A percentile compares a stretch with the other conserved stretches of the same genome.
These are phyloP conservation scores for Drosophila tanythrix DNA, from an alignment of 2,888 invertebrate genomes.

Conservation along the genomic window DNA sequence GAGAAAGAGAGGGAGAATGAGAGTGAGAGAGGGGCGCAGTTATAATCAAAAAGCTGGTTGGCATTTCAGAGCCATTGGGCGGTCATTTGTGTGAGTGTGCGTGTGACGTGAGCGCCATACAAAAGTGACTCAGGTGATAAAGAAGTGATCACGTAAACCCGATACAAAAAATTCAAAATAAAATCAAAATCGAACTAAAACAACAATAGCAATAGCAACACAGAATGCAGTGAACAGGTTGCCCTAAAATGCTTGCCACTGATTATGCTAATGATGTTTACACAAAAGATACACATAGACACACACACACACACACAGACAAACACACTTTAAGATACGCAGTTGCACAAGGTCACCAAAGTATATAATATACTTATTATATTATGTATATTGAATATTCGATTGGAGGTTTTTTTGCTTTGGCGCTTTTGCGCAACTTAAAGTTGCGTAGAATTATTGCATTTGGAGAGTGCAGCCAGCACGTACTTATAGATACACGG, in stretches of 20 bases:
- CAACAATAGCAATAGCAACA: constrained; percentile 3
- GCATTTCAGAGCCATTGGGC: constrained; percentile 53
- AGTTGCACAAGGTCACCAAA: constrained; percentile 52
- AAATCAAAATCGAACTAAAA: background rate
- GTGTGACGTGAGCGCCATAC: constrained; percentile 70
- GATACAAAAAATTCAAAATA: constrained; percentile 32
- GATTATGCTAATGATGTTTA: constrained; percentile 64
- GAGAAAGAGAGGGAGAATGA: constrained; percentile 14
- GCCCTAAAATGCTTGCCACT: constrained; percentile 37
- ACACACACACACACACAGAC: constrained; percentile 15
- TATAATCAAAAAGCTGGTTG: constrained; percentile 48
- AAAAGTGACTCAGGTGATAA: constrained; percentile 77
- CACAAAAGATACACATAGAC: constrained; percentile 44
- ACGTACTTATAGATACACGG: constrained; percentile 67
- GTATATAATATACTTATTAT: constrained; percentile 22
- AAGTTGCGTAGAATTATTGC: constrained; percentile 34
- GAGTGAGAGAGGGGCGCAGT: constrained; percentile 25
- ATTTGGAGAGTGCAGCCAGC: constrained; percentile 46
- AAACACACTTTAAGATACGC: constrained; percentile 29
- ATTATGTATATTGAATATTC: constrained; percentile 30
- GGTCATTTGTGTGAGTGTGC: constrained; percentile 24
- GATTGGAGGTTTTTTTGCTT: background rate
- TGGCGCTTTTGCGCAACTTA: constrained; percentile 29
- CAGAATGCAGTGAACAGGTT: constrained; percentile 34
- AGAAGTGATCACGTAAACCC: constrained; percentile 64